Percentiles rank a stretch among this genome's conserved stretches.
These are phyloP conservation scores for Ecliptopera silaceata DNA, from an alignment of 2,888 invertebrate genomes.

Conservation along the genomic window DNA sequence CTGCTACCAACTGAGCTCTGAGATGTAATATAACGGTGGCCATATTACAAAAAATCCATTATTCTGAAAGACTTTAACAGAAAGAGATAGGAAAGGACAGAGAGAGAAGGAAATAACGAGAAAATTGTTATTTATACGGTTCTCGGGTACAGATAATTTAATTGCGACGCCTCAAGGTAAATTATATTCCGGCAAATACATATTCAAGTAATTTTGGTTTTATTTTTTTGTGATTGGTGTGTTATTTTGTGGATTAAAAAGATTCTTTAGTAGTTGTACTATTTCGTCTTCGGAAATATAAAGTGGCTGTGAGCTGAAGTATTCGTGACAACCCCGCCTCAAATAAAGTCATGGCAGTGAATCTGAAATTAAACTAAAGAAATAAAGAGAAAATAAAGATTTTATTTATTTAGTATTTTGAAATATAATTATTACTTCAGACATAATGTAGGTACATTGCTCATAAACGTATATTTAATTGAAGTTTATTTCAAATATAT, in stretches of 20 bases:
- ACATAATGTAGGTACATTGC: neutral
- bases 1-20: no score
- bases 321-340: no score
- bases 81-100: conserved; percentile 4
- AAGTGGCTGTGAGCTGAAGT: neutral
- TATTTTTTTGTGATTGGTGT: neutral
- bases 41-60: neutral
- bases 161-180: conserved; percentile 16
- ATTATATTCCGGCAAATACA: conserved; percentile 7
- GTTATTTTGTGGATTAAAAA: neutral
- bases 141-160: conserved; percentile 21
- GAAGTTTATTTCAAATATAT: neutral
- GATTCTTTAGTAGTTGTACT: no score
- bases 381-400: no score
- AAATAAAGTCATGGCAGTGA: no score
- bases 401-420: no score
- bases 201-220: neutral
- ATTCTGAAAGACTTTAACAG: conserved; percentile 2
- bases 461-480: neutral
- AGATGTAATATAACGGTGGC: neutral
- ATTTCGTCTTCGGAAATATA: no score
- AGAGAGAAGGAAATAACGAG: conserved; percentile 19
- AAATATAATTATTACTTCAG: no score
- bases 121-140: conserved; percentile 25
- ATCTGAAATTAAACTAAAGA: no score